A percentile compares a stretch with the other conserved stretches of the same genome.
Evolutionary conservation across 2,888 invertebrate species (phyloP).

Genomic region (Eugnorisma glareosa): DNA sequence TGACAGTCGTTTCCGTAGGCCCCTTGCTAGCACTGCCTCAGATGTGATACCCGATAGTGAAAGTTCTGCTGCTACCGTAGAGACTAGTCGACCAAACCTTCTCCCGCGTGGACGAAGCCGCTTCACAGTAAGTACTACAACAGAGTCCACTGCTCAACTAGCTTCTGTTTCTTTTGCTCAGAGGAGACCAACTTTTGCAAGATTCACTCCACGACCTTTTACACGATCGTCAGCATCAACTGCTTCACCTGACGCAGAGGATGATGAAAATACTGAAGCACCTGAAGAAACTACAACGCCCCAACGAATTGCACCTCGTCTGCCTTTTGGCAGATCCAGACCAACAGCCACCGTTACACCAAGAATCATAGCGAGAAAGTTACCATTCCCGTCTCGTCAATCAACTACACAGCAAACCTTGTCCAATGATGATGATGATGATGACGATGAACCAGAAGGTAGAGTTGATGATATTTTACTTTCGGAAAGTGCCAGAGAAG

Average conservation of each 20-base stretch:
- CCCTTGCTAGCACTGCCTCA: constrained; percentile 72
- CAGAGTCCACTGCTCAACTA: constrained; percentile 73
- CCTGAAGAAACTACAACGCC: constrained; percentile 72
- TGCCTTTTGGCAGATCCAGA: constrained; percentile 79
- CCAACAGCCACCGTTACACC: constrained; percentile 69
- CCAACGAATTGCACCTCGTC: constrained; percentile 74
- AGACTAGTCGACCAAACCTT: constrained; percentile 79
- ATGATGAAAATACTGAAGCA: constrained; percentile 47
- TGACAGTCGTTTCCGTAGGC: constrained; percentile 74
- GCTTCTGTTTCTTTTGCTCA: constrained; percentile 70
- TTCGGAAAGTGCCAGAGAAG: constrained; percentile 88
- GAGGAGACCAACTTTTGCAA: constrained; percentile 81
- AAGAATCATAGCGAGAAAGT: constrained; percentile 76
- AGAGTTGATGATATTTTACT: constrained; percentile 84
- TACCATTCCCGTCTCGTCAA: constrained; percentile 79
- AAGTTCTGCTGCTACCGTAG: constrained; percentile 84
- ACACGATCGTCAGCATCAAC: constrained; percentile 71
- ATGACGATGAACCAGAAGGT: constrained; percentile 79
- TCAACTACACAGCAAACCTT: constrained; percentile 77
- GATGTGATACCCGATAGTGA: constrained; percentile 82
- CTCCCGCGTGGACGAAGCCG: constrained; percentile 83
- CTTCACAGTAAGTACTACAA: constrained; percentile 78
- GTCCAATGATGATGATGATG: constrained; percentile 75
- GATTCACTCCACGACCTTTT: constrained; percentile 87
- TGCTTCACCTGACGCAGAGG: constrained; percentile 59